Evolutionary conservation across 2,113 vertebrate genomes (phyloP).

Genomic region (Picathartes gymnocephalus): DNA sequence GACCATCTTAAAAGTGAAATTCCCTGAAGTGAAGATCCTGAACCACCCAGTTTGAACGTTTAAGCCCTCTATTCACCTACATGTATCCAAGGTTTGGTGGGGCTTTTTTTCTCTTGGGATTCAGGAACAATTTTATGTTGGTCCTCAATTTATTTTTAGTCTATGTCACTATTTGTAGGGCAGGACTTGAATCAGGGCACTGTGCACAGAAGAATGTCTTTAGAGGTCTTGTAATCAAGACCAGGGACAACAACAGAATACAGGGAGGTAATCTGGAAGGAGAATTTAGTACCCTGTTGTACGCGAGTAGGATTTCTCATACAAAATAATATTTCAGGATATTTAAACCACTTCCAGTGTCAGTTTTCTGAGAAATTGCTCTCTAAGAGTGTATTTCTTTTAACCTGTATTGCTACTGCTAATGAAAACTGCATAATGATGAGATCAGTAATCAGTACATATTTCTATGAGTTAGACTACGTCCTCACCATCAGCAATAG

Average conservation of each 20-base stretch:
- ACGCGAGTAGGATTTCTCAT: neutral
- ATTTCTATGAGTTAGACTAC: neutral
- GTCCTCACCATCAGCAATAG: neutral
- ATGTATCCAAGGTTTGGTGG: neutral
- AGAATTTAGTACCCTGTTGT: neutral
- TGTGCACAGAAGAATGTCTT: neutral
- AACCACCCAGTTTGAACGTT: neutral
- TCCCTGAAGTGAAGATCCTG: neutral
- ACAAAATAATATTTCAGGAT: neutral
- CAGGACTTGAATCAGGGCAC: neutral
- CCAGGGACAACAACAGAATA: neutral
- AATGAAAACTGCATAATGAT: neutral
- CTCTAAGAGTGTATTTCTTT: neutral
- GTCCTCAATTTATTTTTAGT: neutral
- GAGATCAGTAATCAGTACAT: neutral
- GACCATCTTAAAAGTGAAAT: neutral
- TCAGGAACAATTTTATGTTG: neutral
- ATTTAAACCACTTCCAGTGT: neutral
- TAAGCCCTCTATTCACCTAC: neutral
- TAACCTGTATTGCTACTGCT: neutral
- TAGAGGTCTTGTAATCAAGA: neutral
- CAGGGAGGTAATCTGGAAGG: neutral
- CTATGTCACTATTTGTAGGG: neutral
- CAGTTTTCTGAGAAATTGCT: neutral
- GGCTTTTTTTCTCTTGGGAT: neutral